Base-by-base conservation (phyloP, 2,888 invertebrate genomes). In the Pristionchus exspectatus region DNA sequence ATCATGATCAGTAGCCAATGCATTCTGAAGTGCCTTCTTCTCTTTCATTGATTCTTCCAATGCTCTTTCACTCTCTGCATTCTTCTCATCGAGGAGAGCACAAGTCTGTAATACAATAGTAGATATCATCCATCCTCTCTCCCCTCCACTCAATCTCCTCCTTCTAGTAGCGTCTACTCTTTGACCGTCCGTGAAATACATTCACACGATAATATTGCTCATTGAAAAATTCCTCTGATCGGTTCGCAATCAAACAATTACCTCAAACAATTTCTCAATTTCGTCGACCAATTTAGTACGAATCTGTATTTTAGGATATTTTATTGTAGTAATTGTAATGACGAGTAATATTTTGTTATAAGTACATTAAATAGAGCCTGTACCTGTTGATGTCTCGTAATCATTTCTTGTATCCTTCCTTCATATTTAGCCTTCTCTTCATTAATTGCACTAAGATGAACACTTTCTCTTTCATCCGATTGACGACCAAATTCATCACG, bases 31-130 rank as follows among this genome's bases (percentile, higher is more conserved):
- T 44, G 81, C 27, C 66, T 89, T 89, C 89, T 89, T 89, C 81
- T 89, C 89, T n/a, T 63, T 66, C 27, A 54, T 69, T 16, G 63
- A 30, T 27, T 63, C 44, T n/a, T 89, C 89, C 18, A 89, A 21
- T 50, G 66, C 83, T 50, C 89, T 89, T 33, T 89, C 89, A 27
- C 38, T 69, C 66, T 89, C 89, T 83, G 83, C 89, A 66, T 89
- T 89, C 89, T 89, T 89, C 83, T 89, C 89, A 50, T 89, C 89
- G 38, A 89, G n/a, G 14, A 89, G 33, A 50, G 89, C 89, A 83
- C 89, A 89, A n/a, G 89, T 50, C 89, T 89, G 27, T 38, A 87
- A 77, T 54, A 12, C 4, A 69, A 38, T 14, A 14, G 24, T 14
- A 30, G 27, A 50, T 54, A 54, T 4, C 44, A 50, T 83, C 50